Conservation (phyloP, 2,113 vertebrate genomes). For the Delphinapterus leucas region DNA sequence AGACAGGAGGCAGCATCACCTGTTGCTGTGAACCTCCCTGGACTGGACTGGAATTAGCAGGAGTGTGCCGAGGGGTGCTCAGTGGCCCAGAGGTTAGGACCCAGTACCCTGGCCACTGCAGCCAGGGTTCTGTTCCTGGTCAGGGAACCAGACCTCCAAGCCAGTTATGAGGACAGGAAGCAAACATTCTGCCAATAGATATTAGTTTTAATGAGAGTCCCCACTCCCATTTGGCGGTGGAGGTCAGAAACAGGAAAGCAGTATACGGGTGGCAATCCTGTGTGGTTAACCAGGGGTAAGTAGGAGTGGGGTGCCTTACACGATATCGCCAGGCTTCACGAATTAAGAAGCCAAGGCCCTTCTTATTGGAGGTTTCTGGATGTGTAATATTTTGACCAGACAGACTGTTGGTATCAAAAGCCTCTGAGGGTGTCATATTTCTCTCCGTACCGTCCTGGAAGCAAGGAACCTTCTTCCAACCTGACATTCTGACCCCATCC, state of each 20-base stretch:
- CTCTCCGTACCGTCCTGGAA: background rate
- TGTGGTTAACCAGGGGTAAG: background rate
- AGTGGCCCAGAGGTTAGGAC: background rate
- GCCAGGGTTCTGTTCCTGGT: background rate
- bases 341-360: background rate
- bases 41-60: background rate
- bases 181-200: too few species aligned
- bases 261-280: background rate
- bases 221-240: background rate
- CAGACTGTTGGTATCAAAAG: background rate
- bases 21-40: background rate
- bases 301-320: background rate
- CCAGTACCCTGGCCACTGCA: background rate
- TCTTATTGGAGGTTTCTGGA: background rate
- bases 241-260: background rate
- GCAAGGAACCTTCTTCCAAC: background rate
- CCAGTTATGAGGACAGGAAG: background rate
- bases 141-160: background rate
- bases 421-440: background rate
- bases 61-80: rapidly evolving
- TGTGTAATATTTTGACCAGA: background rate
- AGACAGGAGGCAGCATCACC: too few species aligned
- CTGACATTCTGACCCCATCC: background rate
- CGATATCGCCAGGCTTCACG: background rate
- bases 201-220: background rate